phyloP scores from a whole-genome alignment of 2,888 invertebrate species.

The Dicyrtomina minuta region DNA sequence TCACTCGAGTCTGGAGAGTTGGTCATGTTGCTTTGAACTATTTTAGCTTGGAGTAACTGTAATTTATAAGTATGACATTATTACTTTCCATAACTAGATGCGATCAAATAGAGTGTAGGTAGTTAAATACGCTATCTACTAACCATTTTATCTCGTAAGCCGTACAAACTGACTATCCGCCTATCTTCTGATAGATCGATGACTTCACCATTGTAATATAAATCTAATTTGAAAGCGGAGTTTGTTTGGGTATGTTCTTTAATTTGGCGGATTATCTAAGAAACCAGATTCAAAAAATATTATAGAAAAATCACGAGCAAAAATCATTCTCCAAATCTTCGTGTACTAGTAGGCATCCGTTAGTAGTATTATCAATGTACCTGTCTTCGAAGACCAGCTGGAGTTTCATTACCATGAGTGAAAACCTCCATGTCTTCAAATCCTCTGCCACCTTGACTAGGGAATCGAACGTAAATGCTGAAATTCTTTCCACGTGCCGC shows the following conservation, averaged over 20 bases:
- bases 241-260: conserved; percentile 48
- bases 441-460: conserved; percentile 73
- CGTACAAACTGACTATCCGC: conserved; percentile 81
- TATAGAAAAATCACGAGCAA: not conserved
- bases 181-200: conserved; percentile 84
- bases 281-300: conserved; percentile 5
- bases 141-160: conserved; percentile 84
- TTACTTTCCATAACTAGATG: not conserved
- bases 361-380: conserved; percentile 57
- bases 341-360: no score
- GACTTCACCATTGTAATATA: conserved; percentile 84
- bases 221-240: conserved; percentile 79
- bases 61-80: conserved; percentile 43
- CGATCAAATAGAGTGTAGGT: no score
- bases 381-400: conserved; percentile 78
- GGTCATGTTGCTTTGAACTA: conserved; percentile 70
- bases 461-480: conserved; percentile 80
- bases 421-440: conserved; percentile 88
- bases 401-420: conserved; percentile 91
- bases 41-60: conserved; percentile 72
- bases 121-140: conserved; percentile 54
- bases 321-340: no score
- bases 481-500: conserved; percentile 89
- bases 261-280: conserved; percentile 51
- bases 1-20: conserved; percentile 90